Evolutionary conservation across 2,888 invertebrate genomes (phyloP).

Genomic region (Caenorhabditis drosophilae): DNA sequence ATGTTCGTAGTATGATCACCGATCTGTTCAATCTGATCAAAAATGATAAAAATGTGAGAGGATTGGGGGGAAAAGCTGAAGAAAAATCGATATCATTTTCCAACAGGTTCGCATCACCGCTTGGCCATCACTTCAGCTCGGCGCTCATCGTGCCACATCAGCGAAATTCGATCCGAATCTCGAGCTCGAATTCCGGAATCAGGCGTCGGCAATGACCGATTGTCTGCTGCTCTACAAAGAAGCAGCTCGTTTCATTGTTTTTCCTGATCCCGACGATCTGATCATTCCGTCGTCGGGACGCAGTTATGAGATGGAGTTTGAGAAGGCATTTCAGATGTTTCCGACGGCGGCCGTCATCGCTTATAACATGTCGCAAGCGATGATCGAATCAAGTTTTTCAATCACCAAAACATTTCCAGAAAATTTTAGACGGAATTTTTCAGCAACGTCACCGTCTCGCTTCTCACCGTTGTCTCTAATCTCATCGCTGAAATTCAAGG

Average conservation of each 20-base stretch:
- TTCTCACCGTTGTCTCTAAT: constrained; percentile 24
- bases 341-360: constrained; percentile 46
- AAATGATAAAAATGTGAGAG: constrained; percentile 32
- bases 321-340: constrained; percentile 38
- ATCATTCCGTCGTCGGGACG: constrained; percentile 51
- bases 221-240: constrained; percentile 62
- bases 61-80: neutral
- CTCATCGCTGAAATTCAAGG: constrained; percentile 22
- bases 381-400: constrained; percentile 30
- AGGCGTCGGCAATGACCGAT: constrained; percentile 64
- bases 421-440: constrained; percentile 4
- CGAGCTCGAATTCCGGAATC: constrained; percentile 64
- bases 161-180: constrained; percentile 56
- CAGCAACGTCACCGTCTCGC: constrained; percentile 16
- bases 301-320: constrained; percentile 56
- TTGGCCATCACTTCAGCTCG: constrained; percentile 53
- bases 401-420: too few relatives aligned
- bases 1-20: constrained; percentile 61
- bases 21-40: constrained; percentile 50
- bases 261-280: constrained; percentile 60
- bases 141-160: constrained; percentile 33
- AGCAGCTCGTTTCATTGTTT: constrained; percentile 52
- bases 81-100: neutral
- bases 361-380: constrained; percentile 48
- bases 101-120: constrained; percentile 45